Percentiles rank a stretch among this genome's conserved stretches.
phyloP scores from a whole-genome alignment of 2,797 vertebrate species.

The Neosilurus mollespiculum region DNA sequence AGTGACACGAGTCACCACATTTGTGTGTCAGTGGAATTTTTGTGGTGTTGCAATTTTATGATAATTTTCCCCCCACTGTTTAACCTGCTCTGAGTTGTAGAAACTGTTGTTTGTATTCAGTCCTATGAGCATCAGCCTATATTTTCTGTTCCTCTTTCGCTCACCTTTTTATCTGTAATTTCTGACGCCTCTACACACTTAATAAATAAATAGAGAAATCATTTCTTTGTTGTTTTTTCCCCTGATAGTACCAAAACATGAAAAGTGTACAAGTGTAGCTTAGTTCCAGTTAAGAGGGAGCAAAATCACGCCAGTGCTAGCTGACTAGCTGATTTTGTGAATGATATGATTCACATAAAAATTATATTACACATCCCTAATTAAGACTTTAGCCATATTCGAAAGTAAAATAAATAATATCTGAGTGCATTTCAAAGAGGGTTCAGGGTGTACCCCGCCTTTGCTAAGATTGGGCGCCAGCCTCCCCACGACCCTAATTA shows the following conservation, averaged over 20 bases:
- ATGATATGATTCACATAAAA: background rate
- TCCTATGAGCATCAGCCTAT: background rate
- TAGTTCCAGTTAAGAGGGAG: background rate
- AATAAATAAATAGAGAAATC: background rate
- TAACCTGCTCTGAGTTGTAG: background rate
- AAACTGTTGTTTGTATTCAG: background rate
- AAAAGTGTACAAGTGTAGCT: background rate
- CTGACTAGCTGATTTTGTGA: background rate
- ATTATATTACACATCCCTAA: background rate
- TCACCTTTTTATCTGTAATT: background rate
- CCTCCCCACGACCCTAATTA: too few relatives aligned
- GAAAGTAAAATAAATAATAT: background rate
- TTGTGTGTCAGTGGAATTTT: background rate
- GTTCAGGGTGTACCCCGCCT: too few relatives aligned
- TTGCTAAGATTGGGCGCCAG: too few relatives aligned
- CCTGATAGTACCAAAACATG: background rate
- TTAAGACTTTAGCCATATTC: background rate
- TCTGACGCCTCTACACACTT: background rate
- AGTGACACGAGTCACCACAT: background rate
- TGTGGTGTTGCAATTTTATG: background rate
- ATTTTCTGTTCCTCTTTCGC: constrained; percentile 4
- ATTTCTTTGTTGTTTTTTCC: background rate
- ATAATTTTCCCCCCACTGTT: background rate
- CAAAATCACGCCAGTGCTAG: background rate
- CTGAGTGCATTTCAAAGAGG: background rate